phyloP scores from a whole-genome alignment of 2,888 invertebrate species.

The Andrena praecox region DNA sequence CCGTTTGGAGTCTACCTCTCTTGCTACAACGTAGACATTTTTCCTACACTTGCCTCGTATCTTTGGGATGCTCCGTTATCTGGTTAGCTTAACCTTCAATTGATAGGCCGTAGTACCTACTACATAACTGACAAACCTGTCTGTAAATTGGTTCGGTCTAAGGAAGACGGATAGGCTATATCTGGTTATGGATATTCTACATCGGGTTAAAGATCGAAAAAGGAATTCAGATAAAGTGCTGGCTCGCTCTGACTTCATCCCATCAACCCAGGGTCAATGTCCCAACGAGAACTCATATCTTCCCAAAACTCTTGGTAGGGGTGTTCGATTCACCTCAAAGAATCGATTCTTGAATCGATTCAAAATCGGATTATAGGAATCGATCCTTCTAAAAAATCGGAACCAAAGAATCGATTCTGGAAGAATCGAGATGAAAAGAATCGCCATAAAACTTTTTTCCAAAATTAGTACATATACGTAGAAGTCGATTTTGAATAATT shows the following conservation, averaged over 20 bases:
- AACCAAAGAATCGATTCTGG: no score
- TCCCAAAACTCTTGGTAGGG: neutral
- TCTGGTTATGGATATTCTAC: neutral
- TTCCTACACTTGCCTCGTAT: slow-evolving; percentile 3
- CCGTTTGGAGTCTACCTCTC: neutral
- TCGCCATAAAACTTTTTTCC: no score
- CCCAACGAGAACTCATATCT: neutral
- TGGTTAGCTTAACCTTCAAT: neutral
- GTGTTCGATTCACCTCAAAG: no score
- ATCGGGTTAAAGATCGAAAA: neutral
- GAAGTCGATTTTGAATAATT: no score
- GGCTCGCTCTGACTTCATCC: neutral
- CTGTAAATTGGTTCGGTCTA: neutral
- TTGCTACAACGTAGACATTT: neutral
- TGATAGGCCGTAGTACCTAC: neutral
- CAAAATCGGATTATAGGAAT: no score
- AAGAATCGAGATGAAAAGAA: no score
- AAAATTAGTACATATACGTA: no score
- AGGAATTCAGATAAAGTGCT: neutral
- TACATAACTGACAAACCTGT: neutral
- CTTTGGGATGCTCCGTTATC: neutral
- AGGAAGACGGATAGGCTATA: neutral
- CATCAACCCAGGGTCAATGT: neutral
- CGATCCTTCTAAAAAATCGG: no score
- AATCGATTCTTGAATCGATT: no score